Percentiles rank a stretch among this genome's conserved stretches.
Evolutionary conservation across 1,140 invertebrate genomes (phyloP).

Genomic region (Drosophila busckii): DNA sequence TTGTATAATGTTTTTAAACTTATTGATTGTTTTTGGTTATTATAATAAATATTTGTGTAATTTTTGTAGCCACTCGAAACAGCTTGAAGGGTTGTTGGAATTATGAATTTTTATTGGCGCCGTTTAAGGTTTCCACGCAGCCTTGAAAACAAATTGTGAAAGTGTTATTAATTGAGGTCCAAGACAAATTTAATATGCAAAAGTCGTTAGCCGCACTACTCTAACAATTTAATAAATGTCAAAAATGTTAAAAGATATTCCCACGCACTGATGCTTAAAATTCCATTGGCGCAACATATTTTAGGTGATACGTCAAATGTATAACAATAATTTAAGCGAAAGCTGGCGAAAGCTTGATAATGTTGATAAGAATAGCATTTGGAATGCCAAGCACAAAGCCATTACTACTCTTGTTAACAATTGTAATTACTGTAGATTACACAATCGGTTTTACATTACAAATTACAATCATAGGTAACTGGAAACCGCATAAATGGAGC

Average conservation of each 20-base stretch:
- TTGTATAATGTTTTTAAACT: constrained; percentile 52
- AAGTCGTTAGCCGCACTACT: too few relatives aligned
- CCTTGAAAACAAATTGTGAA: constrained; percentile 27
- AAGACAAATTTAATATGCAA: too few relatives aligned
- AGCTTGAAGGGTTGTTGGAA: constrained; percentile 27
- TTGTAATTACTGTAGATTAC: constrained; percentile 39
- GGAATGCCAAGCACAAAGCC: constrained; percentile 42
- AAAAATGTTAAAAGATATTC: constrained; percentile 20
- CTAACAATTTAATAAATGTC: too few relatives aligned
- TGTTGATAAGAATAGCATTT: constrained; percentile 49
- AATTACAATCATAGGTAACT: constrained; percentile 35
- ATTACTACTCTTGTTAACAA: constrained; percentile 15
- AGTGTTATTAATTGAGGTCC: constrained; percentile 8
- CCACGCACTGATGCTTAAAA: constrained; percentile 46
- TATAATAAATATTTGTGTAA: constrained; percentile 57
- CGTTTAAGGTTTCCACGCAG: background rate
- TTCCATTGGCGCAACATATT: constrained; percentile 41
- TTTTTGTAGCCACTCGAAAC: constrained; percentile 23
- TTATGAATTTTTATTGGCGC: constrained; percentile 2
- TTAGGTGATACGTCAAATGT: constrained; percentile 28
- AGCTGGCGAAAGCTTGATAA: constrained; percentile 46
- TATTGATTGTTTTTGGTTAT: constrained; percentile 65
- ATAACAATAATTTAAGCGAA: constrained; percentile 9
- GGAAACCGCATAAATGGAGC: constrained; percentile 29
- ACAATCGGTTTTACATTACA: constrained; percentile 62